phyloP scores from a whole-genome alignment of 2,888 invertebrate genomes.

The Coelogynopora nodosa region DNA sequence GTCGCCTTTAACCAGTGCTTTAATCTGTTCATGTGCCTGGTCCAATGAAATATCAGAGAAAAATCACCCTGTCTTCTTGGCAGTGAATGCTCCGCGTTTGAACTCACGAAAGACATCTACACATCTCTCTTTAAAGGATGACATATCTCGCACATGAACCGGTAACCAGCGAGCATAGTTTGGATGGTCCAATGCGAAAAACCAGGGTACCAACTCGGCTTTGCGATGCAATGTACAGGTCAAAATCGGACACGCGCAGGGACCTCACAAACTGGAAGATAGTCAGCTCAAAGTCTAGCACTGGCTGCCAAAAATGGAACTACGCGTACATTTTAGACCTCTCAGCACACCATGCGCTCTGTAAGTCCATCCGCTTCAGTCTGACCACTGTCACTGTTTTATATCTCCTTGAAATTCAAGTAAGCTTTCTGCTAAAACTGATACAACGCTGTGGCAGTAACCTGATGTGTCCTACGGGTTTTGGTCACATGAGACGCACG shows the following conservation, averaged over 20 bases:
- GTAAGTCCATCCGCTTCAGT: conserved; percentile 34
- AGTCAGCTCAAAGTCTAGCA: conserved; percentile 34
- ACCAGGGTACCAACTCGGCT: conserved; percentile 42
- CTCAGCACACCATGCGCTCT: conserved; percentile 40
- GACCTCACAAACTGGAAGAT: conserved; percentile 18
- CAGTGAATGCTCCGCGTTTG: conserved; percentile 37
- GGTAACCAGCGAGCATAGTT: conserved; percentile 48
- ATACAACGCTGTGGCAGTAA: conserved; percentile 21
- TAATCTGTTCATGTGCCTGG: conserved; percentile 49
- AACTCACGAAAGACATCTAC: conserved; percentile 38
- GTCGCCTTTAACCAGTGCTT: conserved; percentile 47
- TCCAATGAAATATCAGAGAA: conserved; percentile 48
- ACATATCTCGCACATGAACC: conserved; percentile 45
- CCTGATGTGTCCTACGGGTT: conserved; percentile 14
- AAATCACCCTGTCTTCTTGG: conserved; percentile 38
- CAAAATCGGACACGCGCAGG: conserved; percentile 37
- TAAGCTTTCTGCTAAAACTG: conserved; percentile 18
- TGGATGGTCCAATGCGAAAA: conserved; percentile 46
- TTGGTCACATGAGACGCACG: background rate
- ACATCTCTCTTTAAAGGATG: conserved; percentile 16
- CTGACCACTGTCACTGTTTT: conserved; percentile 12
- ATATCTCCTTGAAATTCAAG: conserved; percentile 10
- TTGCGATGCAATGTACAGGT: conserved; percentile 33
- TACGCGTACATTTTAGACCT: conserved; percentile 39
- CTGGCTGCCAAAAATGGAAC: conserved; percentile 42